Evolutionary conservation across 2,888 invertebrate genomes (phyloP).

Genomic region (Heliconius ethilla): DNA sequence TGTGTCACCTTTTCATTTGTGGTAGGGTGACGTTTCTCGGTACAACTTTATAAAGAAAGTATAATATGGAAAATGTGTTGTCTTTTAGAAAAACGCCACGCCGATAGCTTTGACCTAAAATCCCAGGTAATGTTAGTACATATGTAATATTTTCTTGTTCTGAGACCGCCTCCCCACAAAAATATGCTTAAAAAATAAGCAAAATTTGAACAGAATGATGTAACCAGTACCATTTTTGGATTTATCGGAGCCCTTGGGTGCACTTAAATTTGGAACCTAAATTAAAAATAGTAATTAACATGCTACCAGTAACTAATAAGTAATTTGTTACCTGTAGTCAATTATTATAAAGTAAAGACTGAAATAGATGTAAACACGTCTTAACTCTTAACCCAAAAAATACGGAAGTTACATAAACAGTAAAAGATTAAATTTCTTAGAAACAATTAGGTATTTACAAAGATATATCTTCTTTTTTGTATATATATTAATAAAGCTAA

Average conservation of each 20-base stretch:
- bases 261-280: no score
- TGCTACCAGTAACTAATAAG: no score
- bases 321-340: no score
- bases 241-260: no score
- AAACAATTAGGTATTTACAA: background rate
- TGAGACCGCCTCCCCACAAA: no score
- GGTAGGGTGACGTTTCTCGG: background rate
- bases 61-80: no score
- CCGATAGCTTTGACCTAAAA: no score
- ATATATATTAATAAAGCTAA: background rate
- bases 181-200: background rate
- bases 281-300: no score
- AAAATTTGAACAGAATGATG: background rate
- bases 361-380: background rate
- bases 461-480: slow-evolving; percentile 3
- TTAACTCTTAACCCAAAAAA: background rate
- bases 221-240: background rate
- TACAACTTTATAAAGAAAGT: background rate
- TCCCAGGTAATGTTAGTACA: no score
- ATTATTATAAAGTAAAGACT: background rate
- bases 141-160: background rate
- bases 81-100: no score
- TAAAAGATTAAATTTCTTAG: background rate
- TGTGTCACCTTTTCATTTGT: no score
- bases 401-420: background rate